Base-by-base conservation (phyloP, 1,140 invertebrate genomes). In the Drosophila subpulchrella region DNA sequence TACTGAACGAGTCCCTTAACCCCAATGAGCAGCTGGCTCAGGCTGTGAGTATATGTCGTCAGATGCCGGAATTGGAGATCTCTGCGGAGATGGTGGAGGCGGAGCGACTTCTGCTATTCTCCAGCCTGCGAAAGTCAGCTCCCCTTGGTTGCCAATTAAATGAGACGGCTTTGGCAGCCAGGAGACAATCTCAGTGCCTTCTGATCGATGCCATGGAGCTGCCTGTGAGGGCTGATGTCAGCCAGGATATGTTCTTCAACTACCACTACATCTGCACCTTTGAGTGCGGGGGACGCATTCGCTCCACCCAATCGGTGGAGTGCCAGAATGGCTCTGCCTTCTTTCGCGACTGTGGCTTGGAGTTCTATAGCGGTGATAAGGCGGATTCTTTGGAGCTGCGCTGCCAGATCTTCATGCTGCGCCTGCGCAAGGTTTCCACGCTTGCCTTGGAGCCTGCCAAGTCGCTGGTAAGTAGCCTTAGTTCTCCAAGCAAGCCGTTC, bases 251-350 rank as follows among this genome's bases (percentile, higher is more conserved):
- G 65, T 92, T 91, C 56, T 92, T 91, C 46, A 92, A 92, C 46
- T 91, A 91, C n/a, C 81, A 91, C 46, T 92, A 89, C 50, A 92
- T 92, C 24, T 79, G 84, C 41, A 92, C 91, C 3, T 88, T 92
- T 36, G 82, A 92, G 48, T 80, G 76, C 27, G 83, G 72, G 11
- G 88, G 89, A 17, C 59, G 74, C 6, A 89, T 92, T 32, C 70
- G 78, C 4, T 92, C 91, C n/a, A 92, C 91, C 0, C 91, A 92
- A 27, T 92, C 91, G 3, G 90, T 81, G 1, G 91, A 92, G 58
- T 91, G 89, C 39, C 74, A 75, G 36, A 76, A 91, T 44, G 83
- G 84, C 6, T 53, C 61, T 8, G 91, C 88, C 0, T 24, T 85
- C 13, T 92, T 92, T 54, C 67, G 81, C 10, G 83, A 92, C 32